Percentiles rank a stretch among this genome's conserved stretches.
Evolutionary conservation across 37 sponge, comb jelly and placozoan genomes (phyloP).

Genomic region (Mnemiopsis leidyi): DNA sequence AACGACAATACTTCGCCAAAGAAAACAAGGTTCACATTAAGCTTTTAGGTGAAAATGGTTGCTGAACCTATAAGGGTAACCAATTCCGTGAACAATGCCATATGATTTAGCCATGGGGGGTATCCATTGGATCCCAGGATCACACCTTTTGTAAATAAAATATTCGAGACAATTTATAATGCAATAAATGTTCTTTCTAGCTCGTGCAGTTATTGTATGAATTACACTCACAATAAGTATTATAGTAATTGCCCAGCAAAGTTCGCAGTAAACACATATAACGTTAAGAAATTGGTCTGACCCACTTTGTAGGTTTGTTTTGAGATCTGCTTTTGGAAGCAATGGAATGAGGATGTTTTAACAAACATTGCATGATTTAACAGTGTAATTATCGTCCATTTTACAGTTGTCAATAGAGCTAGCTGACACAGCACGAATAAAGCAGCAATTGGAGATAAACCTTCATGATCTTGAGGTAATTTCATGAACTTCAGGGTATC

Average conservation of each 20-base stretch:
- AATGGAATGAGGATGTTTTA: too few species aligned
- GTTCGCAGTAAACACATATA: not conserved
- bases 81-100: too few species aligned
- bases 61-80: too few species aligned
- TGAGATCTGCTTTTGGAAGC: too few species aligned
- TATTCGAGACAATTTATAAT: too few species aligned
- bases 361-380: not conserved
- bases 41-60: too few species aligned
- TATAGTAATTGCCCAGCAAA: not conserved
- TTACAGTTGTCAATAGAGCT: conserved; percentile 24
- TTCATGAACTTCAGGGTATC: not conserved
- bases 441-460: conserved; percentile 16
- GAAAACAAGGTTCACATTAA: not conserved
- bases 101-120: too few species aligned
- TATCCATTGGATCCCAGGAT: too few species aligned
- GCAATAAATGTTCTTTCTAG: not conserved
- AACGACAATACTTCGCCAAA: not conserved
- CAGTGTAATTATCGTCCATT: not conserved
- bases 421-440: conserved; percentile 3
- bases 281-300: too few species aligned
- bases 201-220: not conserved
- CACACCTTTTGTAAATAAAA: too few species aligned
- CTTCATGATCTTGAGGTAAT: not conserved
- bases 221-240: too few species aligned
- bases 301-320: too few species aligned